Evolutionary conservation across 92 coral and sea anemone genomes (phyloP).

Genomic region (Diadumene lineata): DNA sequence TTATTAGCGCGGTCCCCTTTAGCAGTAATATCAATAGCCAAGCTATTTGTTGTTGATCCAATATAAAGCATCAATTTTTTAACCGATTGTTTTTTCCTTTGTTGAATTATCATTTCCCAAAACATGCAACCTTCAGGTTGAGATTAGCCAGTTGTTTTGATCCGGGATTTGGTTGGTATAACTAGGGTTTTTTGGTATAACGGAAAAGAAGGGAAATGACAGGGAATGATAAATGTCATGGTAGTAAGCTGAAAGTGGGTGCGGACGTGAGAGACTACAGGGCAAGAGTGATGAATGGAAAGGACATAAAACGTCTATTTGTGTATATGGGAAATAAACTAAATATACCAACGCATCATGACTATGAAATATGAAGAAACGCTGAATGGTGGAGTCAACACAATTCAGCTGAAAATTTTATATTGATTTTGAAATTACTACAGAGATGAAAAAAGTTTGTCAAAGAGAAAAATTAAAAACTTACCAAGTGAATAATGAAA

Average conservation of each 20-base stretch:
- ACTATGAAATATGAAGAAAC: neutral
- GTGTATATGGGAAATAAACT: neutral
- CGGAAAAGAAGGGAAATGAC: neutral
- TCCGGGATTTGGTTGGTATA: neutral
- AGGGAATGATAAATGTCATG: conserved; percentile 1
- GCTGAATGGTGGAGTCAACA: neutral
- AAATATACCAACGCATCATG: neutral
- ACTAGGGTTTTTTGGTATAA: neutral
- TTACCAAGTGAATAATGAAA: too few relatives aligned
- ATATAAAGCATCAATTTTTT: neutral
- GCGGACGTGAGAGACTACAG: neutral
- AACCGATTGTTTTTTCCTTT: neutral
- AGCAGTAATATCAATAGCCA: neutral
- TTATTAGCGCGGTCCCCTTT: neutral
- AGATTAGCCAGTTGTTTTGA: neutral
- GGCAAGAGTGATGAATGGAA: neutral
- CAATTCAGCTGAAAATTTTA: neutral
- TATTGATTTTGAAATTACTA: neutral
- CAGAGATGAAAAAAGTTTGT: too few relatives aligned
- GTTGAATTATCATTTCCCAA: too few relatives aligned
- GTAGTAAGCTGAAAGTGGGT: conserved; percentile 1
- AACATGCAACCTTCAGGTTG: neutral
- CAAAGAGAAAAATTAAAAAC: too few relatives aligned
- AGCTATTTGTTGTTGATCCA: neutral
- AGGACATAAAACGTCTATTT: neutral